Base-by-base conservation (phyloP, 2,888 invertebrate genomes). In the Ophion slaviceki region DNA sequence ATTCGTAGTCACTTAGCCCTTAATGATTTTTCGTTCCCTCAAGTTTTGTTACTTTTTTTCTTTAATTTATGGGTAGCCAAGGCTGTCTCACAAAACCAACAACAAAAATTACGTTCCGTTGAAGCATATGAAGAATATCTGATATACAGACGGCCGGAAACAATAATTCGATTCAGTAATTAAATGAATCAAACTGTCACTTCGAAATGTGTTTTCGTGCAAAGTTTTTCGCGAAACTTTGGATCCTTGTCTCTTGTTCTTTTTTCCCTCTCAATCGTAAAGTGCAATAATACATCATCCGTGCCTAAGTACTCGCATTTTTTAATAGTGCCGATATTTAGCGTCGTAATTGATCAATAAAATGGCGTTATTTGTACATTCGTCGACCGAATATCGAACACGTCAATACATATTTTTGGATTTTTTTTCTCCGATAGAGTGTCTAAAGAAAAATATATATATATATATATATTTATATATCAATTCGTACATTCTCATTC, bases 361-460 rank as follows among this genome's bases (percentile, higher is more conserved):
- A 70, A 78, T 78, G 61, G 70, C 70, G 68, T 70, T 70, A 78
- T 76, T 78, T 70, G 70, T 78, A 78, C 70, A 78, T 45, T 78
- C 59, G 47, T 78, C 70, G 47, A 47, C 64, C 71, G 64, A 79
- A 36, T 66, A 80, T 72, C 80, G 66, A 71, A 80, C 72, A 66
- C 80, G 72, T 80, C 40, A 57, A 79, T 53, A 40, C 67, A 71
- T 47, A 28, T 70, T 78, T 70, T 47, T 28, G 5, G 14, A 67
- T 79, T 70, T 61, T 17, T 64, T 72, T 71, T 59, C 57, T 72
- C 57, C 80, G 47, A 72, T 80, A 64, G 62, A 70, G 71, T 80
- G 53, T 66, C 24, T 66, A 10, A 53, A 66, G 45, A 66, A 66
- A 71, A 71, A 80, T 61, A 80, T 76, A 75, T 76, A 59, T 59